Evolutionary conservation across 2,888 invertebrate species (phyloP).

Genomic region (Odontocolon sp.): DNA sequence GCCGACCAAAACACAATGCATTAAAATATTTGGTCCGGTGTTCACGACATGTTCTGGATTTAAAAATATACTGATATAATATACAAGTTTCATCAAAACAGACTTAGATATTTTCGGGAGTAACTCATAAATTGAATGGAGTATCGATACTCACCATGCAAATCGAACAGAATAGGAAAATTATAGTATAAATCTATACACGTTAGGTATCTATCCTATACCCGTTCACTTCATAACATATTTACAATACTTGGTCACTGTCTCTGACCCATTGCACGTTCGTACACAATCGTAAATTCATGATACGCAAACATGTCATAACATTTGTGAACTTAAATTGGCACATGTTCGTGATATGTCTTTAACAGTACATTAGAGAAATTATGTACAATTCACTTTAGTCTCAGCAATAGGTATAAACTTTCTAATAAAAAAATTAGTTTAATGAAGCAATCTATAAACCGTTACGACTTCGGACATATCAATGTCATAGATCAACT

Average conservation of each 20-base stretch:
- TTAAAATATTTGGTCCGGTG: conserved; percentile 5
- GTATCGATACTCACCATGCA: too few relatives aligned
- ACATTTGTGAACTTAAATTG: conserved; percentile 34
- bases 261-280: background rate
- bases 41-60: background rate
- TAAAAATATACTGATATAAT: background rate
- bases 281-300: background rate
- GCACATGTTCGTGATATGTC: conserved; percentile 40
- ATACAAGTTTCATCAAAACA: background rate
- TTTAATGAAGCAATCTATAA: background rate
- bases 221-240: conserved; percentile 36
- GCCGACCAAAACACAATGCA: background rate
- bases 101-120: background rate
- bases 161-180: too few relatives aligned
- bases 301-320: conserved; percentile 23
- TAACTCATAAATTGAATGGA: too few relatives aligned
- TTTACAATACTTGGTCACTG: conserved; percentile 47
- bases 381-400: conserved; percentile 27
- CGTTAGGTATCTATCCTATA: background rate
- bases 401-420: background rate
- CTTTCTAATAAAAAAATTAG: background rate
- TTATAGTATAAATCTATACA: background rate
- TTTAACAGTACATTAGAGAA: conserved; percentile 25
- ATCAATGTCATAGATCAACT: background rate
- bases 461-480: conserved; percentile 1